Percentiles rank a stretch among this genome's conserved stretches.
These are phyloP conservation scores for Piprites chloris DNA, from an alignment of 2,113 vertebrate genomes.

Conservation along the genomic window DNA sequence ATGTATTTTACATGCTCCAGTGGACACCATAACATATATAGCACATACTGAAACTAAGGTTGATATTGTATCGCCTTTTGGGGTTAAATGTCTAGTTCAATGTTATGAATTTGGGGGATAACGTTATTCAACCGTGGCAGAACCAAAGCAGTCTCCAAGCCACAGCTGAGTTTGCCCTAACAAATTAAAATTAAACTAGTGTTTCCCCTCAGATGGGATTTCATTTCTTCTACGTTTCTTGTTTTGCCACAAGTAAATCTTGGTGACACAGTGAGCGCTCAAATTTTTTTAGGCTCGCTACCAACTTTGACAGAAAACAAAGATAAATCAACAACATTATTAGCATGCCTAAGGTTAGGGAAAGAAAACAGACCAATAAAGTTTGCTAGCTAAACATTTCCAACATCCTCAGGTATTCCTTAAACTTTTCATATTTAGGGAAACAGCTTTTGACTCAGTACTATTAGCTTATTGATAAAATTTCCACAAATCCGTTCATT, in stretches of 20 bases:
- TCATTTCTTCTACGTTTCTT: slow-evolving; percentile 32
- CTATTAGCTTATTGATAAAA: not conserved
- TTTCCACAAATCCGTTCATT: not conserved
- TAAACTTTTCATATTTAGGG: not conserved
- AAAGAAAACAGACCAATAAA: not conserved
- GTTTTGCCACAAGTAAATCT: slow-evolving; percentile 53
- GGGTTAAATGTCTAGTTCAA: slow-evolving; percentile 50
- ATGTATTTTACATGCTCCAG: slow-evolving; percentile 47
- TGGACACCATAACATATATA: slow-evolving; percentile 47
- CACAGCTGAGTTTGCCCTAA: slow-evolving; percentile 29
- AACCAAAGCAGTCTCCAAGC: slow-evolving; percentile 42
- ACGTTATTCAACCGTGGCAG: slow-evolving; percentile 20
- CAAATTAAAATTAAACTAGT: slow-evolving; percentile 59
- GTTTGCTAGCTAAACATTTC: not conserved
- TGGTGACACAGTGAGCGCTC: not conserved
- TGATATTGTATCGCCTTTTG: slow-evolving; percentile 45
- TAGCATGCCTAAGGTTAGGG: not conserved
- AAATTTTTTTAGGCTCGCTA: slow-evolving; percentile 33
- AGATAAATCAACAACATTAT: slow-evolving; percentile 37
- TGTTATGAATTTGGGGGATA: slow-evolving; percentile 62
- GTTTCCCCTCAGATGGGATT: slow-evolving; percentile 49
- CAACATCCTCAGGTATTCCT: not conserved
- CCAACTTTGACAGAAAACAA: slow-evolving; percentile 56
- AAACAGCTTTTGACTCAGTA: not conserved
- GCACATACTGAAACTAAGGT: slow-evolving; percentile 23